Conservation (phyloP, 2,888 invertebrate genomes). For the Chironomus riparius region DNA sequence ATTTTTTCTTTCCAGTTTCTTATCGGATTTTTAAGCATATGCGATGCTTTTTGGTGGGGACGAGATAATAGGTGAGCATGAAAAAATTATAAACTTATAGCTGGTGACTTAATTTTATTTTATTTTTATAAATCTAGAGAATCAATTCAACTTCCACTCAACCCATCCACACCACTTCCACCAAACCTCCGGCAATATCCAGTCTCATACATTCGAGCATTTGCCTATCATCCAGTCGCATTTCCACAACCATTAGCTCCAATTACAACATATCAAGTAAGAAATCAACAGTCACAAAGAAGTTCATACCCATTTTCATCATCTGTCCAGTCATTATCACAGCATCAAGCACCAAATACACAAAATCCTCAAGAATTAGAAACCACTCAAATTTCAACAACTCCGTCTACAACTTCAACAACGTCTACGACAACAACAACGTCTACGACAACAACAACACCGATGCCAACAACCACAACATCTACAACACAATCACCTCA, state of each 20-base stretch:
- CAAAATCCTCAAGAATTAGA: constrained; percentile 1
- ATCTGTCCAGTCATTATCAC: background rate
- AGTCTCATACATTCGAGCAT: constrained; percentile 21
- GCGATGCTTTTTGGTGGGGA: constrained; percentile 14
- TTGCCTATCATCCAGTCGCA: constrained; percentile 21
- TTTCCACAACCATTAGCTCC: constrained; percentile 22
- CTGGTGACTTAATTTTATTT: background rate
- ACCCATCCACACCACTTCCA: background rate
- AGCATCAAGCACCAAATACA: background rate
- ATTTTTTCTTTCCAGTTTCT: background rate
- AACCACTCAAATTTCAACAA: background rate
- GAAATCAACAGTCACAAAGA: background rate
- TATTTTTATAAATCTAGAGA: background rate
- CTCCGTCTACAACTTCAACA: background rate
- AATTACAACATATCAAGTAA: constrained; percentile 21
- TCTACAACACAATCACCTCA: background rate
- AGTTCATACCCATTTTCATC: background rate
- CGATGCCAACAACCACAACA: background rate
- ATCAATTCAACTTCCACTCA: background rate
- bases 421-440: background rate
- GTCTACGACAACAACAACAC: background rate
- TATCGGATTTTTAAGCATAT: background rate
- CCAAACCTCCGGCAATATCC: constrained; percentile 16
- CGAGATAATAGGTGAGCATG: background rate
- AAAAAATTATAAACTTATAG: too few species aligned